Percentiles rank a stretch among this genome's conserved stretches.
These are phyloP conservation scores for Arvicanthis niloticus DNA, from an alignment of 2,113 vertebrate species.

Conservation along the genomic window DNA sequence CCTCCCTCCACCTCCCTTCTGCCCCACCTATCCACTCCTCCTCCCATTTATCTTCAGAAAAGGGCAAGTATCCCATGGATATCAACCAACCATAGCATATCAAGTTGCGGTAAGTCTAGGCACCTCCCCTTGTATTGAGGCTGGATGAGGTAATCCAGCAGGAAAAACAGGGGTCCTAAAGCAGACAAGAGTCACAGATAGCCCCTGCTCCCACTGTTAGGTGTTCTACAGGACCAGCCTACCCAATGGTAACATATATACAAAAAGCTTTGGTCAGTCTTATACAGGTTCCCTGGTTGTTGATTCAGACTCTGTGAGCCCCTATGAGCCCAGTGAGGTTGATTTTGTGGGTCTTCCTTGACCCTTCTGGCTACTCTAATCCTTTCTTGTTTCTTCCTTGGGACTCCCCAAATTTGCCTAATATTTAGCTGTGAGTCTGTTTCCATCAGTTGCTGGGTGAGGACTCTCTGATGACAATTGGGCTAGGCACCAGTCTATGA, in stretches of 20 bases:
- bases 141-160: not conserved
- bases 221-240: not conserved
- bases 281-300: not conserved
- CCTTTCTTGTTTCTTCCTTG: not conserved
- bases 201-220: not conserved
- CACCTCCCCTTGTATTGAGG: not conserved
- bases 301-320: not conserved
- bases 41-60: not conserved
- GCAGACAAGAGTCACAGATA: not conserved
- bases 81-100: not conserved
- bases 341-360: not conserved
- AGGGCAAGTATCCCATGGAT: not conserved
- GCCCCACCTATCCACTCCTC: not conserved
- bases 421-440: not conserved
- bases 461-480: no score
- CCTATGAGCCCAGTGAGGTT: not conserved
- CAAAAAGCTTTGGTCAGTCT: not conserved
- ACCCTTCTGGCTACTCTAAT: not conserved
- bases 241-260: not conserved
- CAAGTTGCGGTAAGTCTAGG: not conserved
- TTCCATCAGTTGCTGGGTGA: not conserved
- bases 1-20: accelerated
- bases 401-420: not conserved
- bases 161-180: not conserved
- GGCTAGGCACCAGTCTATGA: no score